A percentile compares a stretch with the other conserved stretches of the same genome.
Evolutionary conservation across 92 coral and sea anemone genomes (phyloP).

Genomic region (Isaurus tuberculatus): DNA sequence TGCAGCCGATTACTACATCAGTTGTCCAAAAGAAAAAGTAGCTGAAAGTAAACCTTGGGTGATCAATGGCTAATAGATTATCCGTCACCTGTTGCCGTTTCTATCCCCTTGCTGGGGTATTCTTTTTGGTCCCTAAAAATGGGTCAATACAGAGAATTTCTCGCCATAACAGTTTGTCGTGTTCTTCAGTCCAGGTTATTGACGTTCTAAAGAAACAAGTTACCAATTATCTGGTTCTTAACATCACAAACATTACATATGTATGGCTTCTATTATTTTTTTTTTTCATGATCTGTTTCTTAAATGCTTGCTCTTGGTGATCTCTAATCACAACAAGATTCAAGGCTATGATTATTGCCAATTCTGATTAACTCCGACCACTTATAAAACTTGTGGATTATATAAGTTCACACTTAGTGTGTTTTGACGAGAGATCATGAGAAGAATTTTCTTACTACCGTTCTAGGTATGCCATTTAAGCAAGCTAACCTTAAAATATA

Average conservation of each 20-base stretch:
- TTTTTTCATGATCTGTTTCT: slow-evolving; percentile 8
- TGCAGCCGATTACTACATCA: too few species aligned
- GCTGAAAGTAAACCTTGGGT: slow-evolving; percentile 5
- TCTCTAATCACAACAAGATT: slow-evolving; percentile 13
- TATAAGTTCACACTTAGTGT: too few species aligned
- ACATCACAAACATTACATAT: neutral
- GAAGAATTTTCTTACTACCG: too few species aligned
- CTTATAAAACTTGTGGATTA: too few species aligned
- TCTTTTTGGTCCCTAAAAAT: slow-evolving; percentile 17
- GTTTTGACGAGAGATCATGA: too few species aligned
- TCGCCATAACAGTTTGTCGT: neutral
- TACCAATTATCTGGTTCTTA: neutral
- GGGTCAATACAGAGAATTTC: neutral
- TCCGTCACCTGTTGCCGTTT: slow-evolving; percentile 17
- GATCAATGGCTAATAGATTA: slow-evolving; percentile 13
- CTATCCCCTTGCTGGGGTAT: neutral
- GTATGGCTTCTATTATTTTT: slow-evolving; percentile 1
- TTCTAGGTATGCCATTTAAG: too few species aligned
- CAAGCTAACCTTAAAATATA: too few species aligned
- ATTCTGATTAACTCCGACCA: too few species aligned
- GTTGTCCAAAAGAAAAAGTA: too few species aligned
- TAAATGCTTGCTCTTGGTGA: slow-evolving; percentile 19
- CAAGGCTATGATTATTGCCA: slow-evolving; percentile 7
- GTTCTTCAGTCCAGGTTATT: neutral
- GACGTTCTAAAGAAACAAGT: neutral